Base-by-base conservation (phyloP, 1,140 invertebrate species). In the Sitophilus oryzae region DNA sequence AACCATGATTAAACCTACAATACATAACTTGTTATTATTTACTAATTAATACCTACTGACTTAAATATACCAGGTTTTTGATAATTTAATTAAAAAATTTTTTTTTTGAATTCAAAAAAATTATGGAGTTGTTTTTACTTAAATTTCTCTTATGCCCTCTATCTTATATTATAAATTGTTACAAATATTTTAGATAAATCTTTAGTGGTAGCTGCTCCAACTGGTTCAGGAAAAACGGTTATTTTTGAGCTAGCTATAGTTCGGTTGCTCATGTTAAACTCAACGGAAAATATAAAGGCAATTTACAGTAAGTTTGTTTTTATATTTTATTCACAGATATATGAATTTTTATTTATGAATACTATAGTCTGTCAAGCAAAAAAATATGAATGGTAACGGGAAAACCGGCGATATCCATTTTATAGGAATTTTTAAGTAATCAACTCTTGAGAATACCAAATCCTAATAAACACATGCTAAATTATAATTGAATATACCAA, bases 161-260 rank as follows among this genome's bases (percentile, higher is more conserved):
- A 16, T 36, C 36, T 23, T 19, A 38, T 43, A 15, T 50, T 44
- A n/a, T n/a, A n/a, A n/a, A n/a, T n/a, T n/a, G n/a, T n/a, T n/a
- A n/a, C n/a, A n/a, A n/a, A 49, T 59, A 38, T 45, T 56, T 41
- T 75, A 79, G 86, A 89, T 70, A 78, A 81, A 61, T 80, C 84
- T 3, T 61, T 89, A 40, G 84, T 89, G 4, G 77, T 90, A 2
- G 82, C 83, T 56, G 85, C 88, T 11, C 87, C 88, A 0, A 91
- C 88, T 11, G 87, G 88, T 22, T 86, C 86, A 11, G 89, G 88
- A 22, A 92, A 91, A 75, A 91, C 88, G 0, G 84, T 81, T 21
- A 73, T 90, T 20, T 88, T 91, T 75, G 89, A 91, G 76, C 71
- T 91, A 64, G 84, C 86, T 0, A 85, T 91, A 38, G 72, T 88